These are phyloP conservation scores for Falco rusticolus DNA, from an alignment of 2,797 vertebrate species.

Conservation along the genomic window DNA sequence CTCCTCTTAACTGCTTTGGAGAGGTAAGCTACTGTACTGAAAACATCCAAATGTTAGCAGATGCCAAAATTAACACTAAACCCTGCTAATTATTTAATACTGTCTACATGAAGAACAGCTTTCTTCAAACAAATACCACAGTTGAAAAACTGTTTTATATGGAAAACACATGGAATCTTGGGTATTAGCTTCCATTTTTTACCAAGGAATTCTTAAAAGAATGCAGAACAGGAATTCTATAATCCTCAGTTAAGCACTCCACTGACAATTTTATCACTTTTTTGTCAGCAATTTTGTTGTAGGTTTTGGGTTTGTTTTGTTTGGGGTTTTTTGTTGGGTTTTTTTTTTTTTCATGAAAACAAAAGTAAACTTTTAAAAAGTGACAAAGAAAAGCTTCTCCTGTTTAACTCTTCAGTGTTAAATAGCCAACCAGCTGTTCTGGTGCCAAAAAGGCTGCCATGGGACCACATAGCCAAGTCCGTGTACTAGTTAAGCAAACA, in stretches of 20 bases:
- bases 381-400: neutral
- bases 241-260: constrained; percentile 17
- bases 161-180: neutral
- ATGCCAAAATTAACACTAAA: constrained; percentile 30
- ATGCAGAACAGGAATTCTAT: neutral
- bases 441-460: neutral
- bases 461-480: neutral
- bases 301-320: no score
- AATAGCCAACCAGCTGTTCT: neutral
- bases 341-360: neutral
- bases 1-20: neutral
- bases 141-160: neutral
- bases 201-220: constrained; percentile 1
- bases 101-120: neutral
- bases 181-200: neutral
- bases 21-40: neutral
- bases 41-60: constrained; percentile 11
- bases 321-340: no score
- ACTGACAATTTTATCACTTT: neutral
- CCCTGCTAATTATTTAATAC: constrained; percentile 23
- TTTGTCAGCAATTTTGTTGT: neutral
- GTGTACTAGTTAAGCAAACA: neutral
- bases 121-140: neutral
- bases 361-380: neutral
- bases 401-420: neutral